Evolutionary conservation across 2,113 vertebrate genomes (phyloP).

Genomic region (Guaruba guarouba): DNA sequence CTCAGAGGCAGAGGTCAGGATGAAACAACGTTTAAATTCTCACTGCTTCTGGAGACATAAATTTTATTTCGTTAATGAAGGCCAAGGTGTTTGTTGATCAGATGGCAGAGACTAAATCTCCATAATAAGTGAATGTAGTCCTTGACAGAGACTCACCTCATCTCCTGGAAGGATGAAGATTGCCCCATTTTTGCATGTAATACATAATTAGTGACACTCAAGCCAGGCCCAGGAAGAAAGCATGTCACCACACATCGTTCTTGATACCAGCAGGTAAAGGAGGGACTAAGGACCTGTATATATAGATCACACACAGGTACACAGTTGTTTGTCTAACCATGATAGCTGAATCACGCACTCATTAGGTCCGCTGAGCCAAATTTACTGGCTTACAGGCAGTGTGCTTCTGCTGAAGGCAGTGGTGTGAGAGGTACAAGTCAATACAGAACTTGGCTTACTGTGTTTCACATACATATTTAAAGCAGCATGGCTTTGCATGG

Average conservation of each 20-base stretch:
- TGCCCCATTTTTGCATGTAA: background rate
- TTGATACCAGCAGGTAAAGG: background rate
- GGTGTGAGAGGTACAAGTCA: background rate
- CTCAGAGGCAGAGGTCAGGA: constrained; percentile 16
- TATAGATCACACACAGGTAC: accelerated
- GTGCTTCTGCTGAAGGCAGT: background rate
- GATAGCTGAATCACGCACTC: too few relatives aligned
- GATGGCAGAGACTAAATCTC: background rate
- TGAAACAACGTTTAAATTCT: background rate
- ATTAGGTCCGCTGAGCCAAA: background rate
- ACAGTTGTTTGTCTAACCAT: accelerated
- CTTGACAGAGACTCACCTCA: background rate
- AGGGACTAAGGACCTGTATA: background rate
- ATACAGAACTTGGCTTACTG: background rate
- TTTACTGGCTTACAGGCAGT: background rate
- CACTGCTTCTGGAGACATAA: constrained; percentile 1
- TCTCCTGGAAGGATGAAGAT: background rate
- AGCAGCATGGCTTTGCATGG: background rate
- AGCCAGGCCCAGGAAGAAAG: background rate
- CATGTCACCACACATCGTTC: background rate
- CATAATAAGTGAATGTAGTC: background rate
- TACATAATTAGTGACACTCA: background rate
- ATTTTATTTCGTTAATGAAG: constrained; percentile 26
- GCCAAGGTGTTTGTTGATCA: background rate
- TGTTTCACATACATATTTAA: constrained; percentile 36